A percentile compares a stretch with the other conserved stretches of the same genome.
These are phyloP conservation scores for Eriosoma lanigerum DNA, from an alignment of 1,140 invertebrate species.

Conservation along the genomic window DNA sequence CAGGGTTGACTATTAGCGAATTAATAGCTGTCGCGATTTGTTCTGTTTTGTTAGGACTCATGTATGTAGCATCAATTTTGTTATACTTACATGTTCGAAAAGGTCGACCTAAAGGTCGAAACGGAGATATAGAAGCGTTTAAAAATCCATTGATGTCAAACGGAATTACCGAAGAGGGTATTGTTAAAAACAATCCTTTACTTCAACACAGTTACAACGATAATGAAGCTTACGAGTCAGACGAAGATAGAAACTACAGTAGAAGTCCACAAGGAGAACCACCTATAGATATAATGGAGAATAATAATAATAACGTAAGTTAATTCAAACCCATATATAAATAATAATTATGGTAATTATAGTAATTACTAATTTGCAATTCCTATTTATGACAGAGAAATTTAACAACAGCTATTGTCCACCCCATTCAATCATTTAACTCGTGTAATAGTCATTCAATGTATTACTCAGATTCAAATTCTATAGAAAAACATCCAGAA, in stretches of 20 bases:
- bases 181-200: conserved; percentile 77
- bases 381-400: conserved; percentile 27
- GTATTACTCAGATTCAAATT: conserved; percentile 58
- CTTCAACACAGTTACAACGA: conserved; percentile 57
- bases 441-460: not conserved
- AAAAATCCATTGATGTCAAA: conserved; percentile 47
- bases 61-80: conserved; percentile 80
- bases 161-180: conserved; percentile 56
- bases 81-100: conserved; percentile 73
- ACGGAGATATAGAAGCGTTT: conserved; percentile 16
- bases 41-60: conserved; percentile 74
- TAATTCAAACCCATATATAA: not conserved
- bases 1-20: conserved; percentile 63
- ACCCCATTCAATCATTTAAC: conserved; percentile 11
- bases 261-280: conserved; percentile 13
- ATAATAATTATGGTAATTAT: not conserved
- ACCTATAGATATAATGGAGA: not conserved
- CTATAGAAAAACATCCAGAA: conserved; percentile 73
- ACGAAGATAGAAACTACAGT: conserved; percentile 49
- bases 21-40: conserved; percentile 80
- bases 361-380: not conserved
- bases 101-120: conserved; percentile 49
- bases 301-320: conserved; percentile 22
- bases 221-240: conserved; percentile 48
- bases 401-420: conserved; percentile 41